Base-by-base conservation (phyloP, 2,113 vertebrate genomes). In the Galbula dea region DNA sequence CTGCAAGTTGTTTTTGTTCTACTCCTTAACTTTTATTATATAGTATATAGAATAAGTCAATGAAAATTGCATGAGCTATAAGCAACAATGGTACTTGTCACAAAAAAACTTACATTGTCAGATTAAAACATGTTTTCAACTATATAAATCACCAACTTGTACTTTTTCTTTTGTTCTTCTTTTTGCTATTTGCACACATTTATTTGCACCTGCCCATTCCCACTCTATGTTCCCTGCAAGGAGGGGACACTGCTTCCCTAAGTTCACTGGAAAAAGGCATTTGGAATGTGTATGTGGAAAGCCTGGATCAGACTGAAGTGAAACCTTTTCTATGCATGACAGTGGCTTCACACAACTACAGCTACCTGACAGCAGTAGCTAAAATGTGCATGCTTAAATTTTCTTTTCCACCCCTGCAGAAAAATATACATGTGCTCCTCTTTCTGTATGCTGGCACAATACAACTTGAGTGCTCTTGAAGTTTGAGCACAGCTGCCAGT, bases 1-100 rank as follows among this genome's bases (percentile, higher is more conserved):
- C 95, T 92, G 93, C 96, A 97, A 96, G 88, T 96, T 97, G 91
- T 18, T 96, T 97, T 97, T 97, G 96, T 97, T 97, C 93, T 97
- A 95, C 94, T 96, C 90, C 93, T 97, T 97, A 97, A 95, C 87
- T 97, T 97, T 97, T 95, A 97, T 85, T 94, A 46, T 94, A 84
- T 37, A 67, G 32, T n/a, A 93, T 65, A 71, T 93, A 93, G 94
- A 96, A 94, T 73, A 95, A 93, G 51, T 95, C 79, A 79, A 62
- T 89, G 92, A 91, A 96, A 97, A 95, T 93, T 62, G 2, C 71
- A 61, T 46, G 24, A 95, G 65, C 72, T 95, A 65, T 27, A 91
- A 96, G 75, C 61, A 88, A 23, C 69, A 71, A 27, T 30, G 3
- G 10, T 48, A 81, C 43, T 91, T 79, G 22, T 52, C 65, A 62